Base-by-base conservation (phyloP, 2,113 vertebrate genomes). In the Geococcyx californianus region DNA sequence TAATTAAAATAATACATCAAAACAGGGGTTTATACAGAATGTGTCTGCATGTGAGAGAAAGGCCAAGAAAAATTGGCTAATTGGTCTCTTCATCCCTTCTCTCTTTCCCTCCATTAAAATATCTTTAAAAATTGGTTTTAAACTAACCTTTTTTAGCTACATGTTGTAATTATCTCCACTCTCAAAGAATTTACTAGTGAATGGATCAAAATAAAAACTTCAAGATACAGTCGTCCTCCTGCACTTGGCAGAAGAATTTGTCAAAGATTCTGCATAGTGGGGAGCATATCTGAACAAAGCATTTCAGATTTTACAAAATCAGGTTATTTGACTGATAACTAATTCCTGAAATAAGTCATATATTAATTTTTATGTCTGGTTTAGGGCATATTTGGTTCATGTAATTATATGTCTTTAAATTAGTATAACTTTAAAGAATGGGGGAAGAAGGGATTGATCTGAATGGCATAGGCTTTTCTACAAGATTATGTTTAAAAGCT, bases 1-100 rank as follows among this genome's bases (percentile, higher is more conserved):
- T 98, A 98, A 98, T 98, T 98, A 98, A 98, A 98, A 98, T 98
- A 98, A 98, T 98, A 98, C 97, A 98, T 98, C 98, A 98, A 98
- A 98, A 97, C 97, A 90, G 87, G 77, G 93, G 90, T 97, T 97
- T 97, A 95, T 97, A 97, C 90, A 91, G 97, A 98, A 98, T 31
- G 72, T 97, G 97, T 98, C 98, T 98, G 84, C 12, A 18, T 4
- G 12, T 95, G 97, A 98, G 97, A 91, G 97, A 98, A 98, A 97
- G 97, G 95, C 97, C 97, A 98, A 98, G 98, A 98, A 98, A 98
- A 98, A 98, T 97, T 98, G 98, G 98, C 97, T 98, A 98, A 98
- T 98, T 98, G 98, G 98, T 96, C 96, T 98, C 97, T 97, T 98
- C 98, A 97, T 97, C 95, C 97, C 97, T 93, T 58, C 96, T 98